These are phyloP conservation scores for Saccopteryx leptura DNA, from an alignment of 2,113 vertebrate genomes.

Conservation along the genomic window DNA sequence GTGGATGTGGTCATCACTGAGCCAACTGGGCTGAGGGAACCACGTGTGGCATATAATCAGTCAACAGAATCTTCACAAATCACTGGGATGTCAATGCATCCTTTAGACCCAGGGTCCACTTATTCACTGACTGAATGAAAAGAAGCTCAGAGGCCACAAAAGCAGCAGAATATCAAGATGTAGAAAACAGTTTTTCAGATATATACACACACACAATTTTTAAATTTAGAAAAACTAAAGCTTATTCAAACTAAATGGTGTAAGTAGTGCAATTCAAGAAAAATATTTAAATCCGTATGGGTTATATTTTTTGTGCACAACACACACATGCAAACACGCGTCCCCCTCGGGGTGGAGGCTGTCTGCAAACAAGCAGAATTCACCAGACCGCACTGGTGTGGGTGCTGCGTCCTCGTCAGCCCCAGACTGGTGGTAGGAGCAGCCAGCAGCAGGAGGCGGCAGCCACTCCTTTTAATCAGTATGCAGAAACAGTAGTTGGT, in stretches of 20 bases:
- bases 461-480: constrained; percentile 33
- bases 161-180: not conserved
- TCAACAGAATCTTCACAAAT: not conserved
- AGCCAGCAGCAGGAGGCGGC: not conserved
- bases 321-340: not conserved
- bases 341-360: no score
- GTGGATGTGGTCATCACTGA: not conserved
- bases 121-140: not conserved
- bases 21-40: not conserved
- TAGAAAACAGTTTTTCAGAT: constrained; percentile 38
- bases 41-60: not conserved
- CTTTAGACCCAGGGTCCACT: not conserved
- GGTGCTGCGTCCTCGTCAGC: not conserved
- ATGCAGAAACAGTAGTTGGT: constrained; percentile 52
- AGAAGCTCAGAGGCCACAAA: constrained; percentile 40
- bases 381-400: not conserved
- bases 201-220: not conserved
- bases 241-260: not conserved
- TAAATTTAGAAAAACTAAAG: not conserved
- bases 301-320: not conserved
- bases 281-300: not conserved
- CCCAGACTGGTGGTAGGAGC: not conserved
- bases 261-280: not conserved
- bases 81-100: not conserved
- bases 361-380: not conserved